Base-by-base conservation (phyloP, 2,113 vertebrate species). In the Tachuris rubrigastra region DNA sequence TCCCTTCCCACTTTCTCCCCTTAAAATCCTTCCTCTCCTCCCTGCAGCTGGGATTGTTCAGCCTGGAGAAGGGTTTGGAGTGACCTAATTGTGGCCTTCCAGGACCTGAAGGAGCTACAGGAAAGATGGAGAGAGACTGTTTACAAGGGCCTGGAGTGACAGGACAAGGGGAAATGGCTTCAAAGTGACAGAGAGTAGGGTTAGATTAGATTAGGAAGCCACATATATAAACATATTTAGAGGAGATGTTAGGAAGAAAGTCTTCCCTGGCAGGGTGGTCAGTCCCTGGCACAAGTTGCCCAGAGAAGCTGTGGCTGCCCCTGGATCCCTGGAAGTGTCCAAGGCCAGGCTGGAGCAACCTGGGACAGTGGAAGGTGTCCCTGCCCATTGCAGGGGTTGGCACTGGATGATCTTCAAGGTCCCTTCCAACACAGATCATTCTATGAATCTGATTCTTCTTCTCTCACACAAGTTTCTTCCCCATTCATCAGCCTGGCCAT, bases 181-280 rank as follows among this genome's bases (percentile, higher is more conserved):
- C n/a, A 41, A 12, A 76, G 10, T 18, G 16, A 5, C 14, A 30
- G 53, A 52, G 19, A 46, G 17, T 10, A 35, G 62, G 30, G 10
- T 12, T 62, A 35, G 62, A 33, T 52, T 52, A 28, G 50, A 15
- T 28, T 52, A 28, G 25, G 50, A 52, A 52, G 25, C 50, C 50
- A 52, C 15, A 52, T 52, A 16, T 28, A 52, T 15, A 52, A 52
- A 52, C 28, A 27, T 16, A 27, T 22, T 13, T 52, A 28, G 52
- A 21, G 66, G 6, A 16, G 37, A 6, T 21, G 17, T 12, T 8
- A 0, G 17, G 39, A 41, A 46, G 10, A 5, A 82, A 5, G 60
- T 60, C 1, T n/a, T n/a, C 3, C 5, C 27, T 81, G 15, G 14
- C 68, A 81, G 23, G 37, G 12, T 46, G 6, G 0, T 0, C 0